A percentile compares a stretch with the other conserved stretches of the same genome.
Evolutionary conservation across 2,113 vertebrate genomes (phyloP).

Genomic region (Psilopsiagon aurifrons): DNA sequence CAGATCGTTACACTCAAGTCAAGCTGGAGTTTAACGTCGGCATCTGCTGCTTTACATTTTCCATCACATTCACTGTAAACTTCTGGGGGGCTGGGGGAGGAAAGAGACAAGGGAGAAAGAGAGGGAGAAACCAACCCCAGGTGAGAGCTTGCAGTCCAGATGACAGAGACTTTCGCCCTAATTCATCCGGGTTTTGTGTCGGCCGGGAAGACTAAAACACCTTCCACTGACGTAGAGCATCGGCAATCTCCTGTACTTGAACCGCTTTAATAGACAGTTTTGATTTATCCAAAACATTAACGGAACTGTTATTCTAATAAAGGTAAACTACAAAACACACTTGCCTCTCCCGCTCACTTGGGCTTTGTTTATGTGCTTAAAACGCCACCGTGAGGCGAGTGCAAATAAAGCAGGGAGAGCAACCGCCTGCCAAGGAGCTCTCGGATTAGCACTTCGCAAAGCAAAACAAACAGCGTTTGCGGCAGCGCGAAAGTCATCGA

Average conservation of each 20-base stretch:
- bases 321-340: conserved; percentile 27
- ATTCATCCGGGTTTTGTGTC: not conserved
- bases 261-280: conserved; percentile 28
- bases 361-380: conserved; percentile 72
- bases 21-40: not conserved
- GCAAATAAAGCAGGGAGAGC: conserved; percentile 26
- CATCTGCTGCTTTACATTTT: not conserved
- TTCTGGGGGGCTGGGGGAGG: not conserved
- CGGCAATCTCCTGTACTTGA: not conserved
- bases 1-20: not conserved
- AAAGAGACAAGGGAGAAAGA: not conserved
- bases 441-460: conserved; percentile 32
- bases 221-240: not conserved
- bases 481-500: not conserved
- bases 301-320: conserved; percentile 44
- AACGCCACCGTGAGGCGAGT: conserved; percentile 79
- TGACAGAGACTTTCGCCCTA: not conserved
- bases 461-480: not conserved
- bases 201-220: not conserved
- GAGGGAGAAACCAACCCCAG: not conserved
- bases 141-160: not conserved
- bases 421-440: not conserved
- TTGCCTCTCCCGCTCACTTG: not conserved
- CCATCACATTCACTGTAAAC: conserved; percentile 16
- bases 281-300: conserved; percentile 28